Evolutionary conservation across 2,888 invertebrate species (phyloP).

Genomic region (Eudasyphora cyanicolor): DNA sequence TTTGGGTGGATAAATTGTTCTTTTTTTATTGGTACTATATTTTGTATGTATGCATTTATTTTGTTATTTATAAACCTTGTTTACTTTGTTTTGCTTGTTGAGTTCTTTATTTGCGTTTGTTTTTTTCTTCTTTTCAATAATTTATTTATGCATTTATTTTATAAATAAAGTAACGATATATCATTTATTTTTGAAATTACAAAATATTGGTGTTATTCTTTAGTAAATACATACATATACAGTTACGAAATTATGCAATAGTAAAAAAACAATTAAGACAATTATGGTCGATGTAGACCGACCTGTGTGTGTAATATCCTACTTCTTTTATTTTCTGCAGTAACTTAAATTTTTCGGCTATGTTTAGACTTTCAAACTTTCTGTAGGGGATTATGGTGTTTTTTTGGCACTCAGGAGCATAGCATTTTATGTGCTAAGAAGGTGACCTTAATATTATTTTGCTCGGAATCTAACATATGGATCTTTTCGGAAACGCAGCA

Average conservation of each 20-base stretch:
- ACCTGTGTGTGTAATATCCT: not conserved
- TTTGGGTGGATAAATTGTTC: slow-evolving; percentile 40
- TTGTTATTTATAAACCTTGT: slow-evolving; percentile 54
- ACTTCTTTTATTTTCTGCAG: not conserved
- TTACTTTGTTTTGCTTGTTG: slow-evolving; percentile 59
- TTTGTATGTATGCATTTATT: slow-evolving; percentile 51
- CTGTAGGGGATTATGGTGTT: too few relatives aligned
- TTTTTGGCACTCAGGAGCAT: too few relatives aligned
- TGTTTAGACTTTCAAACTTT: too few relatives aligned
- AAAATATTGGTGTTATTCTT: slow-evolving; percentile 34
- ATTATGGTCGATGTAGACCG: not conserved
- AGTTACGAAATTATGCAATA: slow-evolving; percentile 36
- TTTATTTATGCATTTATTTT: not conserved
- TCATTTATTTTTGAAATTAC: not conserved
- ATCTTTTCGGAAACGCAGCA: too few relatives aligned
- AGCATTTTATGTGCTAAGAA: too few relatives aligned
- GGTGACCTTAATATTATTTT: too few relatives aligned
- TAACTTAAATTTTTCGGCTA: not conserved
- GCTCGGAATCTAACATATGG: too few relatives aligned
- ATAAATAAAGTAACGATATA: slow-evolving; percentile 29
- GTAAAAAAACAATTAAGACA: slow-evolving; percentile 44
- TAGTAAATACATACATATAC: slow-evolving; percentile 34
- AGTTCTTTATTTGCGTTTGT: not conserved
- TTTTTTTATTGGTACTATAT: slow-evolving; percentile 41
- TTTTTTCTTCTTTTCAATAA: not conserved